phyloP scores from a whole-genome alignment of 2,113 vertebrate species.

The Hippoglossus stenolepis region DNA sequence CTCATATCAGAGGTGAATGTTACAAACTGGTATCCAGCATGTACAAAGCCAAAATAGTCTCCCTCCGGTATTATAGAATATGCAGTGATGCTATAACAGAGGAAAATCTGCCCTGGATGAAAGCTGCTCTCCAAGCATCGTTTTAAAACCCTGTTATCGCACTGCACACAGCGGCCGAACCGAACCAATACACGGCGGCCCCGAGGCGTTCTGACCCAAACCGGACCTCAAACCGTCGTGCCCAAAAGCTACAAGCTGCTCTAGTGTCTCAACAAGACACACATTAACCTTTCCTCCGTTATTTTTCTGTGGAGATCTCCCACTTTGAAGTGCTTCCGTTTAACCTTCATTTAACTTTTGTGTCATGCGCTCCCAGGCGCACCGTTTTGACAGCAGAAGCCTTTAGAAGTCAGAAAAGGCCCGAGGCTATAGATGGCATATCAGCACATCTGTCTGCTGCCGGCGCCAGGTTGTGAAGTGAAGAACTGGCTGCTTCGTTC shows the following conservation, averaged over 20 bases:
- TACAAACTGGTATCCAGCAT: neutral
- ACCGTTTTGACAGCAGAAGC: constrained; percentile 71
- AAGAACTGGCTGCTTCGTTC: constrained; percentile 51
- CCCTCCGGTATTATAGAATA: neutral
- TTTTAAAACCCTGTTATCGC: constrained; percentile 31
- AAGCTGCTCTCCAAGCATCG: constrained; percentile 41
- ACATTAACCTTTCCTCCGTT: constrained; percentile 79
- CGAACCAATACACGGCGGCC: constrained; percentile 60
- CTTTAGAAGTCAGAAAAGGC: constrained; percentile 78
- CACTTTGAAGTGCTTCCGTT: constrained; percentile 81
- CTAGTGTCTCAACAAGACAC: constrained; percentile 76
- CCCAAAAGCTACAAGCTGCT: constrained; percentile 79
- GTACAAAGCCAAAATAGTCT: constrained; percentile 14
- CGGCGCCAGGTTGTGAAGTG: constrained; percentile 57
- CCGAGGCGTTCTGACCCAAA: constrained; percentile 70
- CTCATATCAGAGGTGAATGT: constrained; percentile 3
- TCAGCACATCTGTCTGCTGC: constrained; percentile 79
- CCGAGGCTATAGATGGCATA: constrained; percentile 76
- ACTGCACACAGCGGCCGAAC: constrained; percentile 18
- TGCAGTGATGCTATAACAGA: constrained; percentile 20
- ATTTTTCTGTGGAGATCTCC: constrained; percentile 70
- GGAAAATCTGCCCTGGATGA: constrained; percentile 27
- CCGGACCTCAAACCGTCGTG: constrained; percentile 64
- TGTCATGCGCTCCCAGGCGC: constrained; percentile 70
- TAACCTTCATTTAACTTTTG: constrained; percentile 83